Evolutionary conservation across 2,113 vertebrate species (phyloP).

Genomic region (Oryctolagus cuniculus): mOryCun1.1 NC_091436.1:169393001-169393500

Average conservation of each 20-base stretch:
- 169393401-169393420: neutral
- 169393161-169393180: too few relatives aligned
- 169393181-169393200: too few relatives aligned
- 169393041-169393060: constrained; percentile 51
- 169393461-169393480: neutral
- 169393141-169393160: too few relatives aligned
- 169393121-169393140: neutral
- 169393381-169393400: too few relatives aligned
- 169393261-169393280: too few relatives aligned
- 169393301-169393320: too few relatives aligned
- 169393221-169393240: too few relatives aligned
- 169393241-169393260: too few relatives aligned
- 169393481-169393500: neutral
- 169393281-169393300: too few relatives aligned
- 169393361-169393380: neutral
- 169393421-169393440: neutral
- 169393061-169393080: constrained; percentile 64
- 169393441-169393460: too few relatives aligned
- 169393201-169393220: too few relatives aligned
- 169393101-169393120: constrained; percentile 59
- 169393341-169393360: neutral
- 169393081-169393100: constrained; percentile 35
- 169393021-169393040: neutral
- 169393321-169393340: neutral
- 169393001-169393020: neutral